Base-by-base conservation (phyloP, 2,797 vertebrate genomes). In the Menidia menidia region DNA sequence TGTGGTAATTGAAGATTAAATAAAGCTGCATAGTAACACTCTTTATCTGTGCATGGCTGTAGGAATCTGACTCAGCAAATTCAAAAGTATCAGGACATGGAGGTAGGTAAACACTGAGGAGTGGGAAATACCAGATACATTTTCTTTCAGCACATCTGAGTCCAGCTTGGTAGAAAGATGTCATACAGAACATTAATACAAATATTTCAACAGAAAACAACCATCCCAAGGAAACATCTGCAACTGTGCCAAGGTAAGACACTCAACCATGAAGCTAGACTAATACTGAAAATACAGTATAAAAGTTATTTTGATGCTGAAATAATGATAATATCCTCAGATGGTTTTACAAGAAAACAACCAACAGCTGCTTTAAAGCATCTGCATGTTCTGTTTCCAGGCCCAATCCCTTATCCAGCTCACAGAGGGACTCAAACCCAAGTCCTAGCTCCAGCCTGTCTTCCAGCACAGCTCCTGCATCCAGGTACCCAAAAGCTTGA, bases 191-290 rank as follows among this genome's bases (percentile, higher is more conserved):
- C 12, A 35, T 53, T 6, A 44, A 16, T 48, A 57, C 16, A 19
- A 35, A 39, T 77, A 16, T 78, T 71, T 78, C 42, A 55, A 1
- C 79, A 96, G 96, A 96, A 51, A 52, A 83, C 8, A 72, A 87
- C 31, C 94, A 91, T 62, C 89, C 92, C 0, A 95, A 92, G 91
- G 96, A 96, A 72, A 96, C 93, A 76, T 88, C 87, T 67, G 86
- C 92, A 61, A 94, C 94, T 0, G 64, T 95, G 57, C 94, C 95
- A 43, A 94, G 95, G 96, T 97, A 87, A 75, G 80, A 62, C 4
- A 16, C 15, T 12, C 4, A 53, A 51, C 3, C 10, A 32, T 56
- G 4, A 54, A 12, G 25, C 25, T 25, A 25, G 25, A 25, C 25
- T 25, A 25, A 25, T 25, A 25, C 25, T 25, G 25, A 25, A 25